Evolutionary conservation across 2,888 invertebrate genomes (phyloP).

Genomic region (Bombylius major): DNA sequence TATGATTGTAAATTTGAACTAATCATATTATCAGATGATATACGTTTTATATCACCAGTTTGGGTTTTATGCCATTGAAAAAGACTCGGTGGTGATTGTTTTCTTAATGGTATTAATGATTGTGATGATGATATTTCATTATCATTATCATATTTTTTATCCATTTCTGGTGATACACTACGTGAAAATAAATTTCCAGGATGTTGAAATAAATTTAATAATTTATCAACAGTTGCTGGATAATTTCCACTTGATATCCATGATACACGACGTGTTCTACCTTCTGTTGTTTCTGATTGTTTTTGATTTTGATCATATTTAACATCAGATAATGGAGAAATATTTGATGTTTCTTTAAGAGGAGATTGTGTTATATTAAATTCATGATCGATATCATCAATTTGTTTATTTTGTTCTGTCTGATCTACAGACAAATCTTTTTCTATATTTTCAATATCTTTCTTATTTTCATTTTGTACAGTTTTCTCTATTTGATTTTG

Average conservation of each 20-base stretch:
- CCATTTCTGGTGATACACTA: constrained; percentile 26
- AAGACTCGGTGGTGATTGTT: constrained; percentile 8
- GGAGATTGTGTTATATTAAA: neutral
- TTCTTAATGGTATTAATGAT: constrained; percentile 4
- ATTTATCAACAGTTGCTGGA: constrained; percentile 50
- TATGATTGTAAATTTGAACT: constrained; percentile 19
- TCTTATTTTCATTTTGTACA: neutral
- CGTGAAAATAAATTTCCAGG: constrained; percentile 49
- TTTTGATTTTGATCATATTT: neutral
- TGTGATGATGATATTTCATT: neutral
- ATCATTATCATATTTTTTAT: constrained; percentile 5
- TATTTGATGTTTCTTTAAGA: neutral
- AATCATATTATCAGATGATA: constrained; percentile 15
- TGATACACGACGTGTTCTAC: constrained; percentile 45
- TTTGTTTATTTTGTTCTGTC: neutral
- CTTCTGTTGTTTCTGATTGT: constrained; percentile 28
- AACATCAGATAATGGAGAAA: neutral
- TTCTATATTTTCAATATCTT: neutral
- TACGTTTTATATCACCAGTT: constrained; percentile 2
- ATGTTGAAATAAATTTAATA: constrained; percentile 52
- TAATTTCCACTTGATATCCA: constrained; percentile 41
- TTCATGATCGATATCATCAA: neutral
- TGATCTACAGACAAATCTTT: neutral
- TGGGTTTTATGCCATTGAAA: constrained; percentile 4
- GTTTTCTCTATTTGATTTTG: neutral